Base-by-base conservation (phyloP, 1,140 invertebrate genomes). In the Nixonia krombeini region DNA sequence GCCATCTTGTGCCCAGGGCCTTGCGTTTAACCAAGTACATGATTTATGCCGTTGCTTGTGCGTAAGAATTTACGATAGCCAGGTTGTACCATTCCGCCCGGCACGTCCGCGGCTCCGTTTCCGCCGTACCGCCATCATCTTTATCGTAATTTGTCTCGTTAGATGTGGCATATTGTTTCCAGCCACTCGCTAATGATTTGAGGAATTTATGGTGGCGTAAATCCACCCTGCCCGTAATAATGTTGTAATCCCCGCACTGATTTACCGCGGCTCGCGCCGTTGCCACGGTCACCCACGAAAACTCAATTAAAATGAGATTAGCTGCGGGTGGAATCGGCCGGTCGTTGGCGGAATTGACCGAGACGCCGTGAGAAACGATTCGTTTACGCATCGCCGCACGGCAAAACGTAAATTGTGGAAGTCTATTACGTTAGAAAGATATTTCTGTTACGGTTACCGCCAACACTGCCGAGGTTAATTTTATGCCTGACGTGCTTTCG, bases 1-100 rank as follows among this genome's bases (percentile, higher is more conserved):
- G 5, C 38, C 18, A 33, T 46, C 13, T 38, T 26, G 28, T 31
- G 66, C 53, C 66, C 42, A 51, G 40, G 66, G 53, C 53, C 49
- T 62, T 33, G 28, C 37, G 38, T 58, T 10, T n/a, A 49, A 47
- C 45, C 25, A 49, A 33, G 46, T 18, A 25, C 33, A 49, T 49
- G 46, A 49, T 49, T 49, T 49, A 49, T 38, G 33, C 18, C 18
- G 17, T 38, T 8, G 18, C 33, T 37, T 12, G 16, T 26, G 46
- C 31, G 31, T 25, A 31, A 37, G 46, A 49, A 49, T 49, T 49
- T 49, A 49, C 46, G 46, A 49, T 49, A 49, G 33, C 31, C 18
- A 1, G 21, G 29, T 26, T 23, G n/a, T 21, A 21, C 21, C 21
- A 21, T 40, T 35, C 33, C 12, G 15, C 33, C 28, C n/a, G 17